Percentiles rank a stretch among this genome's conserved stretches.
Evolutionary conservation across 2,113 vertebrate genomes (phyloP).

Genomic region (Rostratula benghalensis): DNA sequence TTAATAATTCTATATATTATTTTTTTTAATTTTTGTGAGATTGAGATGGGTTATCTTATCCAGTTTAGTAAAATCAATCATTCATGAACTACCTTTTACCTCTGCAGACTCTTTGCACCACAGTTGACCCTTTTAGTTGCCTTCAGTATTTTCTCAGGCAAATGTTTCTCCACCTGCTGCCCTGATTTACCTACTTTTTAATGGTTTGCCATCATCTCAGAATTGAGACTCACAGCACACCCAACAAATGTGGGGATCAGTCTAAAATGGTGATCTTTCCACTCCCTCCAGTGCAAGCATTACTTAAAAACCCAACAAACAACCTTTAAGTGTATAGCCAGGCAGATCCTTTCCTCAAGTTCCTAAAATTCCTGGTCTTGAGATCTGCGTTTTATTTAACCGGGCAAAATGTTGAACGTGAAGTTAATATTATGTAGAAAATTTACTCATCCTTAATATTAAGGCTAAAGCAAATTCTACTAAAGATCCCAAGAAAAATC

Average conservation of each 20-base stretch:
- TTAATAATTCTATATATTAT: neutral
- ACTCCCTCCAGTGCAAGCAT: neutral
- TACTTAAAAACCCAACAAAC: neutral
- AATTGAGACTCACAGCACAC: neutral
- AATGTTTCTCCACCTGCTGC: neutral
- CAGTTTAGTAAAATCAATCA: neutral
- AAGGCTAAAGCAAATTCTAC: neutral
- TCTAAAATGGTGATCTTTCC: neutral
- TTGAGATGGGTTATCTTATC: neutral
- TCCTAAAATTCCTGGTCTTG: neutral
- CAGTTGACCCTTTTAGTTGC: neutral
- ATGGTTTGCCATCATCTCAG: neutral
- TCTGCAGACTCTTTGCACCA: neutral
- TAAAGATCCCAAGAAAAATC: neutral
- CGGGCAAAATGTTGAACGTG: neutral
- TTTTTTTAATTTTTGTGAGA: neutral
- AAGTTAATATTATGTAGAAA: neutral
- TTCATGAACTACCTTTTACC: neutral
- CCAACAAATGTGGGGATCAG: neutral
- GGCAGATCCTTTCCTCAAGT: neutral
- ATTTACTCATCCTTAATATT: rapidly evolving
- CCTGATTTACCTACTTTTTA: neutral
- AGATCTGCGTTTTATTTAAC: neutral
- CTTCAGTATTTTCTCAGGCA: neutral
- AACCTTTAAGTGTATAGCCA: neutral